These are phyloP conservation scores for Ligdia adustata DNA, from an alignment of 2,888 invertebrate species.

Conservation along the genomic window DNA sequence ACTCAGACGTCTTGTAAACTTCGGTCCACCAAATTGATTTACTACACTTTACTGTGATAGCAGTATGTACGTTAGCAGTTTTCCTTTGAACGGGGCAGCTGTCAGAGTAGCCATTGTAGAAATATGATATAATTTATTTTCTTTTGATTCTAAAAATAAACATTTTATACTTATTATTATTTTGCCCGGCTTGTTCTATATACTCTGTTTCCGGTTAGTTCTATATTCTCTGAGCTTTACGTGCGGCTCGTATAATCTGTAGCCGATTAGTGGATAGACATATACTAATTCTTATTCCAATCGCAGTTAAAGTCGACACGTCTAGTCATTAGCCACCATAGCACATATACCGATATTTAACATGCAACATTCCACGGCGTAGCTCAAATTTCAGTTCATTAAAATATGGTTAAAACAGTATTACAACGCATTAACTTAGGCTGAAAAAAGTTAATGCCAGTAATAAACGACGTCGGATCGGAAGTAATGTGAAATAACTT, in stretches of 20 bases:
- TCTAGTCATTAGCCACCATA: slow-evolving; percentile 40
- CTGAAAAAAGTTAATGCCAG: slow-evolving; percentile 48
- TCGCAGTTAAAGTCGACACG: slow-evolving; percentile 22
- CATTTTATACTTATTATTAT: too few relatives aligned
- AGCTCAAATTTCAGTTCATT: slow-evolving; percentile 43
- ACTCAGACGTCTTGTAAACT: too few relatives aligned
- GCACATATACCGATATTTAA: slow-evolving; percentile 20
- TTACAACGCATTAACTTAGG: slow-evolving; percentile 30
- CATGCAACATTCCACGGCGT: slow-evolving; percentile 44
- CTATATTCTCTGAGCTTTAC: too few relatives aligned
- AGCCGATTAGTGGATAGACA: slow-evolving; percentile 8
- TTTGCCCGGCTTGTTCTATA: too few relatives aligned
- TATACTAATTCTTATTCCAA: slow-evolving; percentile 16
- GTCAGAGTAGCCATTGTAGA: too few relatives aligned
- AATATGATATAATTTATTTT: too few relatives aligned
- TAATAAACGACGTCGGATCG: slow-evolving; percentile 47
- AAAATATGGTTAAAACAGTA: slow-evolving; percentile 51
- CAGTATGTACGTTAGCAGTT: too few relatives aligned
- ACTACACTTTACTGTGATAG: too few relatives aligned
- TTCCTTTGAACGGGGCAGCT: too few relatives aligned
- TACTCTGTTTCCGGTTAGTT: too few relatives aligned
- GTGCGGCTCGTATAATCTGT: background rate
- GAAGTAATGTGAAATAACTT: slow-evolving; percentile 44
- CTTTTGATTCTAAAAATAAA: too few relatives aligned
- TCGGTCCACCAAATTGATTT: too few relatives aligned